Conservation (phyloP, 2,888 invertebrate species). For the Chirona hameri region DNA sequence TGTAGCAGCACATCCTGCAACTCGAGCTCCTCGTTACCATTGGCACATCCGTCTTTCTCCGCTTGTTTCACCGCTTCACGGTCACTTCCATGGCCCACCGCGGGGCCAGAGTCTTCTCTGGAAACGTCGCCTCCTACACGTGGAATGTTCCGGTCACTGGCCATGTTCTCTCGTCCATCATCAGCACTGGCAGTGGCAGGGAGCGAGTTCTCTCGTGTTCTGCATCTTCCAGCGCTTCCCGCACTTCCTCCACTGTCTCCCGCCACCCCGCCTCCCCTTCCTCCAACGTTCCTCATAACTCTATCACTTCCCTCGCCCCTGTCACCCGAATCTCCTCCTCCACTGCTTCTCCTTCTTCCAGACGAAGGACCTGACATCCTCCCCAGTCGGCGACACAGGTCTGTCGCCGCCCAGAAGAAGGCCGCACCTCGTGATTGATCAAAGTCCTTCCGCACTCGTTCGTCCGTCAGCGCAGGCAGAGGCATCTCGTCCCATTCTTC, state of each 20-base stretch:
- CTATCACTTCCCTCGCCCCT: not conserved
- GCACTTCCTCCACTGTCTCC: too few relatives aligned
- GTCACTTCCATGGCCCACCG: not conserved
- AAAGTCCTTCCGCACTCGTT: not conserved
- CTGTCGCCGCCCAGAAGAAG: constrained; percentile 6
- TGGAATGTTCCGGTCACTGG: too few relatives aligned
- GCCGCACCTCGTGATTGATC: not conserved
- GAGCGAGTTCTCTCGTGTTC: too few relatives aligned
- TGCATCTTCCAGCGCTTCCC: too few relatives aligned
- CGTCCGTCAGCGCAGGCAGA: not conserved
- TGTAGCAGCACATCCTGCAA: not conserved
- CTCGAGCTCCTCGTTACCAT: not conserved
- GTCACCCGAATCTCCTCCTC: not conserved
- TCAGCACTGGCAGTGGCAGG: too few relatives aligned
- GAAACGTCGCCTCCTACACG: not conserved
- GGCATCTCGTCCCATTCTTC: not conserved
- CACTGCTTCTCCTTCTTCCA: not conserved
- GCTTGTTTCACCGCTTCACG: not conserved
- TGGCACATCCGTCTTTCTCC: not conserved
- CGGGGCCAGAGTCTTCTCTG: not conserved
- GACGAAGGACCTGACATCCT: too few relatives aligned
- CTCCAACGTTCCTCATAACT: not conserved
- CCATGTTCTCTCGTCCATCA: too few relatives aligned
- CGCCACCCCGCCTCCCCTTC: not conserved
- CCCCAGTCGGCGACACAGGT: not conserved